Evolutionary conservation across 2,797 vertebrate species (phyloP).

Genomic region (Gobionotothen gibberifrons): DNA sequence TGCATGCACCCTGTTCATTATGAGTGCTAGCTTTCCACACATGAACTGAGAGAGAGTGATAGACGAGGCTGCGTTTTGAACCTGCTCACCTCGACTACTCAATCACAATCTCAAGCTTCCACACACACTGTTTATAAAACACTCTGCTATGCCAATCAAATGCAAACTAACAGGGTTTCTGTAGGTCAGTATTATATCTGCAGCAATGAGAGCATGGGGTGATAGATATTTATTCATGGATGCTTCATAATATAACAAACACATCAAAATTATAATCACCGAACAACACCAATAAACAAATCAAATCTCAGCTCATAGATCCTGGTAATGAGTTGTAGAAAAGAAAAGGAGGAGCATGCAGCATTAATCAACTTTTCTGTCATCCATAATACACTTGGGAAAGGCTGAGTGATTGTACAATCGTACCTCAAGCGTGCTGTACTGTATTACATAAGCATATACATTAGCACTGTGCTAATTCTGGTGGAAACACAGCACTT

Average conservation of each 20-base stretch:
- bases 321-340: conserved; percentile 59
- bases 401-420: conserved; percentile 62
- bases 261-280: conserved; percentile 58
- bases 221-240: conserved; percentile 57
- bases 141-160: conserved; percentile 30
- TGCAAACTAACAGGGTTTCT: conserved; percentile 16
- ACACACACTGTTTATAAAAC: conserved; percentile 17
- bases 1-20: not conserved
- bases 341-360: conserved; percentile 34
- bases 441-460: conserved; percentile 72
- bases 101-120: conserved; percentile 11
- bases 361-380: conserved; percentile 57
- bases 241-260: conserved; percentile 59
- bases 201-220: conserved; percentile 36
- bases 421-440: conserved; percentile 46
- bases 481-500: conserved; percentile 55
- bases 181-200: conserved; percentile 42
- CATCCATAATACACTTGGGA: conserved; percentile 52
- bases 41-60: conserved; percentile 8
- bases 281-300: conserved; percentile 43
- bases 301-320: conserved; percentile 59
- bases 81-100: conserved; percentile 8
- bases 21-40: not conserved
- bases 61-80: not conserved
- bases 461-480: conserved; percentile 39